Evolutionary conservation across 64 coral and sea anemone genomes (phyloP), one percentile per base, ranked within the genome.

Genomic region (Dendronephthya gigantea): DNA sequence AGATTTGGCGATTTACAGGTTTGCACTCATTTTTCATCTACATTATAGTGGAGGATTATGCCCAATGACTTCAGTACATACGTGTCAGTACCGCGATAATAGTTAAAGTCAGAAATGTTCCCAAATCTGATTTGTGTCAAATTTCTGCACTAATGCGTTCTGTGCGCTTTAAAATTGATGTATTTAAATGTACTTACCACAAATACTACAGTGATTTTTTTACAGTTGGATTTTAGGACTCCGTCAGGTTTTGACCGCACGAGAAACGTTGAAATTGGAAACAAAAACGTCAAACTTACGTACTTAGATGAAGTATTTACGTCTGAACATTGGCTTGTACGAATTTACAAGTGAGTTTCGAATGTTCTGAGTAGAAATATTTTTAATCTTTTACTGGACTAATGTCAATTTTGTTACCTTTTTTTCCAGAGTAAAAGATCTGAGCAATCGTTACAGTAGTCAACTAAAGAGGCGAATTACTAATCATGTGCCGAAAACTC

Each of bases 271-370:
- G 95, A 98, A 88, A 98, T 98, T 85, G 95, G 95, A 22, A 98
- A 98, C 50, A 98, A 98, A 85, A 98, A 98, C 81, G 88, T 98
- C 39, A 41, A 93, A 65, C 50, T 98, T 86, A 91, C 90, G n/a
- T 92, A 98, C 91, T 40, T 98, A 98, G 95, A 98, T 47, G 95
- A 98, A 90, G 95, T 90, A 82, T 98, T 98, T 85, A 98, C 95
- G 83, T 91, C 95, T 55, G 95, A 98, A 45, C 95, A 98, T 82
- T 98, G 95, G 95, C 90, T 98, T 65, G 95, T 98, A 88, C 93
- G 95, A 92, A 98, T 98, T 85, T 98, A 98, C 95, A 98, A 89
- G 95, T 98, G 81, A 91, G 90, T 86, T 82, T 29, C 40, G 5
- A 12, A 14, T 48, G 27, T 49, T 34, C 23, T 48, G n/a, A 23